Conservation (phyloP, 2,797 vertebrate species). For the Podarcis siculus region DNA sequence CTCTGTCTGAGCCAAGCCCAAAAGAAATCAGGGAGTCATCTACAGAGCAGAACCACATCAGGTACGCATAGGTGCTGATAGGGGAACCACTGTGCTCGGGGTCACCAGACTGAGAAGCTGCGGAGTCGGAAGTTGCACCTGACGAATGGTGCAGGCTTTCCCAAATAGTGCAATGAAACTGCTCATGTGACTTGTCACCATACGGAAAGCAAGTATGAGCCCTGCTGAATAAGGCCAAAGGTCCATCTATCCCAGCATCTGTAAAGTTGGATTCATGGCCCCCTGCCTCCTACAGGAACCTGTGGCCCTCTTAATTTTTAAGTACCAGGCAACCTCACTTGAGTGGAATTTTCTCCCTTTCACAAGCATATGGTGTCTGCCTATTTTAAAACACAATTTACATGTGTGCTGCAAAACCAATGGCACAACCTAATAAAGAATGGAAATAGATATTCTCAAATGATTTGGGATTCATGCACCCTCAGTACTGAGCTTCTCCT, state of each 20-base stretch:
- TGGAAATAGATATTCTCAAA: not conserved
- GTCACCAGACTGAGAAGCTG: not conserved
- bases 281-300: no score
- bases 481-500: not conserved
- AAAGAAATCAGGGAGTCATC: slow-evolving; percentile 38
- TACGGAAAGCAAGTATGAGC: not conserved
- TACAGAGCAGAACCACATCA: not conserved
- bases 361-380: no score
- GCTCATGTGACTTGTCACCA: not conserved
- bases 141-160: no score
- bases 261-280: no score
- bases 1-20: slow-evolving; percentile 84
- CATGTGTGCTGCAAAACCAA: not conserved
- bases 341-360: no score
- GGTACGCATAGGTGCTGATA: no score
- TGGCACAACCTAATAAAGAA: not conserved
- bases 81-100: not conserved
- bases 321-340: no score
- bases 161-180: not conserved
- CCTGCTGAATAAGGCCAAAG: not conserved
- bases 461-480: not conserved
- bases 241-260: no score
- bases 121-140: not conserved
- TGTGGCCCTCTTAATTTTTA: no score
- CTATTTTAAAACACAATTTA: not conserved